Evolutionary conservation across 2,113 vertebrate species (phyloP).

Genomic region (Eira barbara): DNA sequence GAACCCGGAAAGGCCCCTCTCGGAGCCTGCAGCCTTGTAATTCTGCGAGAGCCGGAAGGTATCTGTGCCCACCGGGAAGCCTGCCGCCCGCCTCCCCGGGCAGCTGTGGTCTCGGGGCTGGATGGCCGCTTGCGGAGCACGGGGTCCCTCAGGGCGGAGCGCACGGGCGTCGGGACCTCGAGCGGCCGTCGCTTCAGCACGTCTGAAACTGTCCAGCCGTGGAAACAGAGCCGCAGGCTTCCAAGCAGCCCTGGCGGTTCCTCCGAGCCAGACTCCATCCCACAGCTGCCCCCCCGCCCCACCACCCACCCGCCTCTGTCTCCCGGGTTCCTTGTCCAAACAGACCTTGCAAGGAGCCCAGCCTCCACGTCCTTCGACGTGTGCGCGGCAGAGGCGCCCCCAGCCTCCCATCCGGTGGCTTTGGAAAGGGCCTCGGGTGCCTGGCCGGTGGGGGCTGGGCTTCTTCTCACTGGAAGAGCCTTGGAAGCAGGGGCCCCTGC

Average conservation of each 20-base stretch:
- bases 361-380: fast-evolving
- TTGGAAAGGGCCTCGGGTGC: neutral
- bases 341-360: neutral
- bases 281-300: neutral
- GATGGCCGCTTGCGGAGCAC: neutral
- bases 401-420: neutral
- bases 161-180: neutral
- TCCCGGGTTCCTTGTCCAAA: neutral
- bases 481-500: neutral
- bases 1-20: neutral
- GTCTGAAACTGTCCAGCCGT: conserved; percentile 88
- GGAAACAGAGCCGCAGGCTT: conserved; percentile 82
- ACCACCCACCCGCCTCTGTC: conserved; percentile 69
- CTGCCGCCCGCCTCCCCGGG: neutral
- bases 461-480: neutral
- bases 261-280: conserved; percentile 70
- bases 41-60: neutral
- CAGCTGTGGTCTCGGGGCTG: neutral
- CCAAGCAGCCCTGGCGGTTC: conserved; percentile 77
- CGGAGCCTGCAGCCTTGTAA: neutral
- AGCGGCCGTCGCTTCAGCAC: conserved; percentile 82
- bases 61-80: neutral
- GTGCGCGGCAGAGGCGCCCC: neutral
- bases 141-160: neutral
- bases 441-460: neutral